A percentile compares a stretch with the other conserved stretches of the same genome.
These are phyloP conservation scores for Picathartes gymnocephalus DNA, from an alignment of 2,113 vertebrate genomes.

Conservation along the genomic window DNA sequence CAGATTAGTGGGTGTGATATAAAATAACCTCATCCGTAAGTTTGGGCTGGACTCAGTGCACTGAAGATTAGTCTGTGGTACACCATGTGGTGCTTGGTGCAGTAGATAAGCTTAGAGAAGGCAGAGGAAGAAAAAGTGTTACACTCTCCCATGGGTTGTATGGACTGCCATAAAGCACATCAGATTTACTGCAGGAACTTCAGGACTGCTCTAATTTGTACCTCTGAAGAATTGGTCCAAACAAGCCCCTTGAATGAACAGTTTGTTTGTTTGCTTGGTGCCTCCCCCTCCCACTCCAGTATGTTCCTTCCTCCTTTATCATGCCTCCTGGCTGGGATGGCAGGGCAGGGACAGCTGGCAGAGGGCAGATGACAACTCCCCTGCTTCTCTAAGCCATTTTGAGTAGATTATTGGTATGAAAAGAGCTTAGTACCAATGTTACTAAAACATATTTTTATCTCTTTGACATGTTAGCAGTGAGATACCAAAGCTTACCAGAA, in stretches of 20 bases:
- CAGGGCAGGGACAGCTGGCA: neutral
- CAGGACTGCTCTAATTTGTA: neutral
- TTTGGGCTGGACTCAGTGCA: neutral
- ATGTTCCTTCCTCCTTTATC: neutral
- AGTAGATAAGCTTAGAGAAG: neutral
- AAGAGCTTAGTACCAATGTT: neutral
- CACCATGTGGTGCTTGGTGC: neutral
- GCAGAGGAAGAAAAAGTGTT: neutral
- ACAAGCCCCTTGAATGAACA: neutral
- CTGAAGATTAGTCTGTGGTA: neutral
- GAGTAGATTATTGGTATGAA: neutral
- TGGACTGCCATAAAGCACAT: neutral
- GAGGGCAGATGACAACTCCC: neutral
- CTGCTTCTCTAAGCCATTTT: neutral
- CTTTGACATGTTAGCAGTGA: neutral
- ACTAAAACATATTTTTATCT: neutral
- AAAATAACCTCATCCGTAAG: neutral
- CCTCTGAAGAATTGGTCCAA: neutral
- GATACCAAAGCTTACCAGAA: neutral
- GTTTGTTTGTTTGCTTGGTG: neutral
- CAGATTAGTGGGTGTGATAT: neutral
- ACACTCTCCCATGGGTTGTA: rapidly evolving
- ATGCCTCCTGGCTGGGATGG: rapidly evolving
- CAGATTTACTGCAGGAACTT: neutral
- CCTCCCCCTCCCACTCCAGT: neutral